Conservation (phyloP, 2,888 invertebrate species). For the Lycia hirtaria region DNA sequence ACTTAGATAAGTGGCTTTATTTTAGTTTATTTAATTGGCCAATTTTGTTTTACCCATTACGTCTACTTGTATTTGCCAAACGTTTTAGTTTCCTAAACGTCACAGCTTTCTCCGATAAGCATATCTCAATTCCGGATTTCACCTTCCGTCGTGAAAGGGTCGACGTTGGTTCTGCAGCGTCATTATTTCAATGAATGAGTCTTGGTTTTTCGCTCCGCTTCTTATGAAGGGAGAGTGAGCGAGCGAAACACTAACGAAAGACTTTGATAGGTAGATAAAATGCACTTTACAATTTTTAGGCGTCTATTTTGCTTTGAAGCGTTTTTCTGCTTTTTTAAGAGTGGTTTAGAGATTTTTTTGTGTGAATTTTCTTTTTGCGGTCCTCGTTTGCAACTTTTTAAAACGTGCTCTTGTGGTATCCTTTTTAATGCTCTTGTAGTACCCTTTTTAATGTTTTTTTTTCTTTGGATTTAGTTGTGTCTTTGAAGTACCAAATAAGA, state of each 20-base stretch:
- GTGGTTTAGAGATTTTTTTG: constrained; percentile 30
- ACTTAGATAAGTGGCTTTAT: too few relatives aligned
- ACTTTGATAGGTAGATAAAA: constrained; percentile 39
- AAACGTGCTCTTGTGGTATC: neutral
- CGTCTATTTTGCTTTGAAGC: constrained; percentile 34
- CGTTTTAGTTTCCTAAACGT: constrained; percentile 2
- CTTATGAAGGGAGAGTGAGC: constrained; percentile 50
- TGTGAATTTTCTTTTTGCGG: constrained; percentile 15
- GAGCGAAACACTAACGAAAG: constrained; percentile 35
- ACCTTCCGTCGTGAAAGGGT: constrained; percentile 31
- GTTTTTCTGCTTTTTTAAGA: constrained; percentile 35
- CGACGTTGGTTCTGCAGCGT: constrained; percentile 48
- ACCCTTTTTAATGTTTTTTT: neutral
- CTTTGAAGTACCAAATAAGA: too few relatives aligned
- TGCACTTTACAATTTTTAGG: constrained; percentile 38
- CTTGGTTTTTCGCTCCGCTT: constrained; percentile 55
- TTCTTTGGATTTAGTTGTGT: neutral
- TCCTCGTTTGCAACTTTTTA: neutral
- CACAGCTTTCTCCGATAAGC: constrained; percentile 16
- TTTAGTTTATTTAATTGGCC: too few relatives aligned
- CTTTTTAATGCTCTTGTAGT: neutral
- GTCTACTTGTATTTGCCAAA: too few relatives aligned
- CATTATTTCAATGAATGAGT: constrained; percentile 67
- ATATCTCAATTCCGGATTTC: constrained; percentile 33
- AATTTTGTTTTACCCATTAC: neutral